Conservation (phyloP, 2,113 vertebrate genomes). For the Orcinus orca region DNA sequence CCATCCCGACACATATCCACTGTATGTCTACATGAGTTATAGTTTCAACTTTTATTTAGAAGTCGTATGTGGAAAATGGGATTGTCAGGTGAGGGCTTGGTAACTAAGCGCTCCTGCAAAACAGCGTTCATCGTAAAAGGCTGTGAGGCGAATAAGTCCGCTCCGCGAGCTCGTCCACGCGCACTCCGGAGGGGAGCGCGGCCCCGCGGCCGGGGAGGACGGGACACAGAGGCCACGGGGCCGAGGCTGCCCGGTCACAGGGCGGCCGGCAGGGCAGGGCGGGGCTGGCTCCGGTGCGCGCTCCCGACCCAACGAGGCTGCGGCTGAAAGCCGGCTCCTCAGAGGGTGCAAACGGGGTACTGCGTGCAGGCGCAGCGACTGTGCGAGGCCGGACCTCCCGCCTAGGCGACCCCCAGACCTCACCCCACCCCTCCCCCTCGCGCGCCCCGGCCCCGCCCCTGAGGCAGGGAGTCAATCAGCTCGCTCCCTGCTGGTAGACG, state of each 20-base stretch:
- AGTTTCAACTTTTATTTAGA: not conserved
- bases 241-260: not conserved
- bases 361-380: accelerated
- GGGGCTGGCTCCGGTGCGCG: not conserved
- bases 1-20: not conserved
- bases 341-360: accelerated
- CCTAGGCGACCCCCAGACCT: accelerated
- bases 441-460: not conserved
- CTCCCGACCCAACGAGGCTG: not conserved
- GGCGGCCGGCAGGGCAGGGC: not conserved
- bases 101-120: not conserved
- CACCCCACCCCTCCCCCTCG: accelerated
- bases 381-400: accelerated
- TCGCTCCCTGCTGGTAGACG: not conserved
- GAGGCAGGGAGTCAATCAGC: not conserved
- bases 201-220: not conserved
- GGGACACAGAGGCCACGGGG: not conserved
- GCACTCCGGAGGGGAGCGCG: not conserved
- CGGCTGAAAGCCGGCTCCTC: not conserved
- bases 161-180: not conserved
- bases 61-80: not conserved
- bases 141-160: not conserved
- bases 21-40: not conserved
- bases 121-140: not conserved
- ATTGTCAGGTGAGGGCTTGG: conserved; percentile 76